phyloP scores from a whole-genome alignment of 2,888 invertebrate species.

The Brenthis hecate region DNA sequence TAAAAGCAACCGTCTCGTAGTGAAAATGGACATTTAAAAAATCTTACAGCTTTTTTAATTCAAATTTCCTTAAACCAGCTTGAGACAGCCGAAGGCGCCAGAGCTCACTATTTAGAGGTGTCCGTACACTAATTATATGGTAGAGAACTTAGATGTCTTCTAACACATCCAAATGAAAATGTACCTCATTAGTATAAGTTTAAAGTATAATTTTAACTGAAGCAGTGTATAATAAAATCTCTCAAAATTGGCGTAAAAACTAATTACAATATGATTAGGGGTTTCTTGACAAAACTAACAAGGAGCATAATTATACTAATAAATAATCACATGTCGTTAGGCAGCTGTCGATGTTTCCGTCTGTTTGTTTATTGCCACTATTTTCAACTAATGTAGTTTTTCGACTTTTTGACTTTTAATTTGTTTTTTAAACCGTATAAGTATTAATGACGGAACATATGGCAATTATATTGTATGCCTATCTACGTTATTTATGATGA shows the following conservation, averaged over 20 bases:
- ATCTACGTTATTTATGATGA: slow-evolving; percentile 6
- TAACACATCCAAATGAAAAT: slow-evolving; percentile 42
- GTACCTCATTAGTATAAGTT: slow-evolving; percentile 40
- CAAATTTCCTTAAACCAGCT: slow-evolving; percentile 23
- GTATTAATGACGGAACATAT: slow-evolving; percentile 23
- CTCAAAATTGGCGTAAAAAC: slow-evolving; percentile 78
- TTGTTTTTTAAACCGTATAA: slow-evolving; percentile 9
- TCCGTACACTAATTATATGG: slow-evolving; percentile 77
- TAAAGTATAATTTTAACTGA: slow-evolving; percentile 47
- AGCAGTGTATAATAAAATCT: slow-evolving; percentile 43
- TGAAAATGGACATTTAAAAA: background rate
- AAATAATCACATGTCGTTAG: slow-evolving; percentile 78
- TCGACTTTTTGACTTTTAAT: slow-evolving; percentile 23
- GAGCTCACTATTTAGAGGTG: slow-evolving; percentile 72
- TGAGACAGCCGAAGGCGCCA: slow-evolving; percentile 69
- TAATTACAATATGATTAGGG: slow-evolving; percentile 80
- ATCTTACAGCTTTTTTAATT: slow-evolving; percentile 10
- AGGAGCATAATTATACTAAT: slow-evolving; percentile 74
- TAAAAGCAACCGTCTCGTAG: too few relatives aligned
- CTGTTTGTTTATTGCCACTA: slow-evolving; percentile 64
- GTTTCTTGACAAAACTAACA: slow-evolving; percentile 75
- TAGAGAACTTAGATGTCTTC: slow-evolving; percentile 69
- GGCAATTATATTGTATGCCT: slow-evolving; percentile 10
- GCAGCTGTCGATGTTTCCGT: slow-evolving; percentile 63
- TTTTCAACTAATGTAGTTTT: slow-evolving; percentile 56